phyloP scores from a whole-genome alignment of 2,888 invertebrate genomes.

The Cremastobaeus sp. region DNA sequence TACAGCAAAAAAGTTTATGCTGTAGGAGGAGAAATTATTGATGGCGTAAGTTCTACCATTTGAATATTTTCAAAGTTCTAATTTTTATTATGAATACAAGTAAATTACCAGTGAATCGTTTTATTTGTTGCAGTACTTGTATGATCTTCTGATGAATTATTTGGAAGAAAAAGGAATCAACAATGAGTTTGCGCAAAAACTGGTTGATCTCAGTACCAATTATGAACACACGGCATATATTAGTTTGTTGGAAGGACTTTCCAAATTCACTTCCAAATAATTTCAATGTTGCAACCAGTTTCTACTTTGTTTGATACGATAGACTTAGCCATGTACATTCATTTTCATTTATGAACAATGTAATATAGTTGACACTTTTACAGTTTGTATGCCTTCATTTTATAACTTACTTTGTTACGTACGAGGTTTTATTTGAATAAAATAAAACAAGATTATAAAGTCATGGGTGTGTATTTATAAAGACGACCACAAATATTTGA shows the following conservation, averaged over 20 bases:
- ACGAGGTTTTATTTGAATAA: conserved; percentile 33
- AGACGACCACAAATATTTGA: background rate
- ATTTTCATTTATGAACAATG: conserved; percentile 24
- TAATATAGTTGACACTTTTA: conserved; percentile 29
- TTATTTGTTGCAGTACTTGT: conserved; percentile 86
- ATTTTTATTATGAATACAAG: too few species aligned
- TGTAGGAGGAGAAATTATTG: conserved; percentile 95
- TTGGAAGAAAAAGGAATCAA: conserved; percentile 97
- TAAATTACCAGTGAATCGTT: too few species aligned
- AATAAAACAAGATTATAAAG: conserved; percentile 6
- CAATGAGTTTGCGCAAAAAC: conserved; percentile 93
- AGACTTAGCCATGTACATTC: conserved; percentile 43
- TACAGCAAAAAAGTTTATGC: conserved; percentile 92
- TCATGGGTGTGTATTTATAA: background rate
- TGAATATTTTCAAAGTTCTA: too few species aligned
- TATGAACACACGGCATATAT: conserved; percentile 97
- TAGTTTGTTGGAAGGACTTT: conserved; percentile 89
- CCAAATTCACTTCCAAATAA: conserved; percentile 87
- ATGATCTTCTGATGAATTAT: conserved; percentile 95
- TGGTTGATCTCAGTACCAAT: conserved; percentile 92
- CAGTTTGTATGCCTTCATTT: conserved; percentile 27
- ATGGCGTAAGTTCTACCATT: conserved; percentile 85
- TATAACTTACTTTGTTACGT: conserved; percentile 15
- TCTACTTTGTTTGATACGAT: conserved; percentile 2
- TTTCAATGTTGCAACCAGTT: conserved; percentile 43